Evolutionary conservation across 2,888 invertebrate species (phyloP).

Genomic region (Synergus gifuensis): DNA sequence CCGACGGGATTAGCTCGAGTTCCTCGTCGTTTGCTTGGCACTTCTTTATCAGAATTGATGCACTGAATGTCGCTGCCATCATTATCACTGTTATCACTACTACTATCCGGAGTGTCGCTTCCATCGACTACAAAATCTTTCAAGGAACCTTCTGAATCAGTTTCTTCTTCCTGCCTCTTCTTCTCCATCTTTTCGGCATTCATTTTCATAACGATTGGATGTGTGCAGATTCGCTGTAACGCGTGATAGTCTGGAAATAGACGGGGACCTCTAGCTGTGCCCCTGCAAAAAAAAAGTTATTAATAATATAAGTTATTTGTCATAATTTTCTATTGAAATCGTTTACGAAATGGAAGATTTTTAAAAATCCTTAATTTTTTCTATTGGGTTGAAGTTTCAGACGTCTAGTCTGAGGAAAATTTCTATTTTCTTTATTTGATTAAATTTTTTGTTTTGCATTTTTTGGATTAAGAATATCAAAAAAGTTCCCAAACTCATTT

Average conservation of each 20-base stretch:
- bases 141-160: slow-evolving; percentile 86
- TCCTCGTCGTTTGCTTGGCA: slow-evolving; percentile 49
- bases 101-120: slow-evolving; percentile 79
- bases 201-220: slow-evolving; percentile 86
- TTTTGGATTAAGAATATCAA: too few relatives aligned
- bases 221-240: slow-evolving; percentile 90
- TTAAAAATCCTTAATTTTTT: too few relatives aligned
- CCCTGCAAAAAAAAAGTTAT: neutral
- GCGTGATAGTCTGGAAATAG: slow-evolving; percentile 83
- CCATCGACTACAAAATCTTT: slow-evolving; percentile 85
- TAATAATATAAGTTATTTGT: too few relatives aligned
- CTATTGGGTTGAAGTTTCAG: too few relatives aligned
- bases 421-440: too few relatives aligned
- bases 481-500: too few relatives aligned
- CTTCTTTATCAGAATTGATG: slow-evolving; percentile 50
- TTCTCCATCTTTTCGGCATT: slow-evolving; percentile 78
- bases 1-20: slow-evolving; percentile 64
- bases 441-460: too few relatives aligned
- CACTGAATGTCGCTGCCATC: slow-evolving; percentile 60
- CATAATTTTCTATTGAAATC: neutral
- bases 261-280: slow-evolving; percentile 65
- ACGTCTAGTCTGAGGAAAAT: too few relatives aligned
- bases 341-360: too few relatives aligned
- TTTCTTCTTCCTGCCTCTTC: slow-evolving; percentile 73
- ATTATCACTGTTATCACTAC: slow-evolving; percentile 46